Evolutionary conservation across 1,140 invertebrate species (phyloP), one percentile per base, ranked within the genome.

Genomic region (Drosophila mojavensis): DNA sequence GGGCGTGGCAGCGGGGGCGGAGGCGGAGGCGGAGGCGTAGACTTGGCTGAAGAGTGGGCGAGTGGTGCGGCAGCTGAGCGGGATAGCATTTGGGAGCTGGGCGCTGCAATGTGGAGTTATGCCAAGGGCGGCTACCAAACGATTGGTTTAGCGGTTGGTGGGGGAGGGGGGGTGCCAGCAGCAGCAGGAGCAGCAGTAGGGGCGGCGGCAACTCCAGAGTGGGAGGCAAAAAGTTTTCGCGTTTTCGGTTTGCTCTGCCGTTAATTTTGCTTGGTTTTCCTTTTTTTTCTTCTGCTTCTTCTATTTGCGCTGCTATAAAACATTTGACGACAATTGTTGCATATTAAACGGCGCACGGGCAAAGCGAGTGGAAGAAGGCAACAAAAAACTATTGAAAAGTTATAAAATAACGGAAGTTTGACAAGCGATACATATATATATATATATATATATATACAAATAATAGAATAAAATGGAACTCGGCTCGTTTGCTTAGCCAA

Each of bases 271-370:
- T 51, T 53, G 51, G 58, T 51, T 9, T 33, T 4, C 26, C 15
- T 33, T 33, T 33, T 9, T 33, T 33, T 33, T 10, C 2, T 9
- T 33, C 33, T 33, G 6, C 33, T 7, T 39, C 36, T 39, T 39
- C 56, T 15, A 17, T 39, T 48, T 15, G 53, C 64, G 9, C 24
- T 41, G 2, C 28, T 17, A 41, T 73, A 41, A 45, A 70, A 80
- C 79, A 78, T 82, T 82, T 72, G 69, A 65, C 73, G 60, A 78
- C 69, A 86, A 81, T 83, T 86, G 83, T 88, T 82, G 83, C 72
- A 79, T 77, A 77, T 77, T 86, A 79, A 81, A 70, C 55, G 75
- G 73, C 66, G 61, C 63, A 47, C 24, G 7, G 45, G 50, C 50
- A 41, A 63, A 61, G 65, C n/a, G 59, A 51, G 63, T 66, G 64